phyloP scores from a whole-genome alignment of 2,113 vertebrate species.

The Hoplias malabaricus region DNA sequence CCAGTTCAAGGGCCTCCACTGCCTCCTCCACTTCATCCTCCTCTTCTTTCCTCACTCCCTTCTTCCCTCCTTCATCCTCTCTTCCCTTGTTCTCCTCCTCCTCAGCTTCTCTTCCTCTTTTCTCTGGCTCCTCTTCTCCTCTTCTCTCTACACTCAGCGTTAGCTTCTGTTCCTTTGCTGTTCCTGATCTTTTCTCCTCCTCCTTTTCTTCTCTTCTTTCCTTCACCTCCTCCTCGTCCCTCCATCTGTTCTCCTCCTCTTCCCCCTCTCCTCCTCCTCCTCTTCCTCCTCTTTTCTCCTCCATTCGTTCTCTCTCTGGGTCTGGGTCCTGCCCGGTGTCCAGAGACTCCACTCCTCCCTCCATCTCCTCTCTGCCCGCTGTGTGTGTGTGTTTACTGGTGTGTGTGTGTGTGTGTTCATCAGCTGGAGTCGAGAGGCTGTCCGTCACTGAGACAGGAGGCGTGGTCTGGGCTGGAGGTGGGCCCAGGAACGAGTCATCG shows the following conservation, averaged over 20 bases:
- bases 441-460: conserved; percentile 48
- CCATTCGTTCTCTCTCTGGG: conserved; percentile 4
- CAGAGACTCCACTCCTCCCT: conserved; percentile 46
- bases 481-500: neutral
- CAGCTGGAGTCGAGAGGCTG: conserved; percentile 9
- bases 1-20: conserved; percentile 55
- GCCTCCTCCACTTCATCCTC: conserved; percentile 60
- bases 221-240: conserved; percentile 49
- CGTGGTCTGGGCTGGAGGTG: conserved; percentile 22
- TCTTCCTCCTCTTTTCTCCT: conserved; percentile 6
- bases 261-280: neutral
- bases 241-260: no score
- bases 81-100: neutral
- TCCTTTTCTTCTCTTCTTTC: conserved; percentile 47
- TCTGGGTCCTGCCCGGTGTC: conserved; percentile 36
- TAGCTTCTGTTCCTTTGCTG: neutral
- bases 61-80: no score
- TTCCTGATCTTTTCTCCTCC: conserved; percentile 8
- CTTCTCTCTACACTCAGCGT: neutral
- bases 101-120: conserved; percentile 18
- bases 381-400: neutral
- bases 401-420: neutral
- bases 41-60: no score
- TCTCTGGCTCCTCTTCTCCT: conserved; percentile 36
- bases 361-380: conserved; percentile 8